Percentiles rank a stretch among this genome's conserved stretches.
Evolutionary conservation across 1,140 invertebrate genomes (phyloP).

Genomic region (Cepaea nemoralis): DNA sequence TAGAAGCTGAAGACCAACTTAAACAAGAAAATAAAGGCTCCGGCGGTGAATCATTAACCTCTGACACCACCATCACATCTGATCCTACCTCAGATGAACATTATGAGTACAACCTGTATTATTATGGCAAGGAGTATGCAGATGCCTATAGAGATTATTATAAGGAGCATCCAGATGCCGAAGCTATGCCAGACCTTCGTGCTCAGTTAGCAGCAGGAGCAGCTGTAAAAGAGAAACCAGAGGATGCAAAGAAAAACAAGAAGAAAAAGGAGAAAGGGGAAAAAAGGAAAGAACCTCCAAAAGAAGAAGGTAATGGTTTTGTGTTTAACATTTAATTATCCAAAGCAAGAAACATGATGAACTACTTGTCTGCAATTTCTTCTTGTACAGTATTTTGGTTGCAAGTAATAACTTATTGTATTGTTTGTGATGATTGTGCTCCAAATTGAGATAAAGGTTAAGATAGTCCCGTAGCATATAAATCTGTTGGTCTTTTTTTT

Average conservation of each 20-base stretch:
- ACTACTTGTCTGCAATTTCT: too few species aligned
- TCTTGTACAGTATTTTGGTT: too few species aligned
- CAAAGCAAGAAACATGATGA: too few species aligned
- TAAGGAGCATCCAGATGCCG: constrained; percentile 22
- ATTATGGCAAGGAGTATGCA: constrained; percentile 45
- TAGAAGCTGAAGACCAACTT: constrained; percentile 52
- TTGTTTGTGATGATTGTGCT: too few species aligned
- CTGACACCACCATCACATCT: constrained; percentile 28
- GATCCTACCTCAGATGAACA: constrained; percentile 45
- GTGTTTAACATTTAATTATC: too few species aligned
- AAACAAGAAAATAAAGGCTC: constrained; percentile 68
- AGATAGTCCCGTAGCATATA: too few species aligned
- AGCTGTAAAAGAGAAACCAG: background rate
- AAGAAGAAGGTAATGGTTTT: constrained; percentile 47
- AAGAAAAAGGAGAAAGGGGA: constrained; percentile 56
- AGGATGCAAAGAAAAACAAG: constrained; percentile 58
- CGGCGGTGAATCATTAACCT: constrained; percentile 47
- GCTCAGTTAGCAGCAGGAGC: background rate
- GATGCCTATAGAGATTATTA: constrained; percentile 41
- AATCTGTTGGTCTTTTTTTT: too few species aligned
- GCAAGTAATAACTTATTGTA: too few species aligned
- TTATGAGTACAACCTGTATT: constrained; percentile 45
- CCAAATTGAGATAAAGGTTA: too few species aligned
- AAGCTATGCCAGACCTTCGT: constrained; percentile 27
- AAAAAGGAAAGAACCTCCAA: constrained; percentile 45